Evolutionary conservation across 2,888 invertebrate species (phyloP), one percentile per base, ranked within the genome.

Genomic region (Drosophila algonquin): DNA sequence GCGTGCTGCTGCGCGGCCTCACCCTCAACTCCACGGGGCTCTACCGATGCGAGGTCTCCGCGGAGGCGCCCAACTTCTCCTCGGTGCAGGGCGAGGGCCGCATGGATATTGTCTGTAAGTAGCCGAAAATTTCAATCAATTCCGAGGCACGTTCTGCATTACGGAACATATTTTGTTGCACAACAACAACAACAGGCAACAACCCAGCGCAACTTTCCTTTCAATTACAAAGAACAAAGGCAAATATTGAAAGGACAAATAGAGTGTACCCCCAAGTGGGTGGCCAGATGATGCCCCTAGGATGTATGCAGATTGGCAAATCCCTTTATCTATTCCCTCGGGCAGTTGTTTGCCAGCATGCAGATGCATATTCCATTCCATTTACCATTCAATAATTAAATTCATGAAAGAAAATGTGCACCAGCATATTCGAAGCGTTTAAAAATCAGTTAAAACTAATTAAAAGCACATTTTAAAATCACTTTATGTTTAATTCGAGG

Each of bases 61-160:
- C 96, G 1, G 96, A 96, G 92, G 95, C 95, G 55, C 96, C 96
- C 8, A 95, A 95, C 77, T 96, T 96, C 90, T 94, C 95, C 3
- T 96, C 96, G 9, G 95, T 95, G 1, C 95, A 95, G 76, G 95
- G 94, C 55, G 96, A 96, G 91, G 95, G 95, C 40, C 94, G 95
- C 88, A 95, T 96, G 95, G 96, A 96, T 93, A 95, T 96, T 88
- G 95, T 96, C 84, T 95, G 96, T 96, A 94, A 95, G 96, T 95
- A 83, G 32, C 35, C 16, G 9, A 24, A 58, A 50, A 35, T 53
- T 21, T 50, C 67, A 68, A 76, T 76, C 72, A 70, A 70, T 76
- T 73, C 62, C 46, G 27, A 67, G 63, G 69, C 64, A 72, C 77
- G 76, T 60, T 70, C 60, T 50, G 44, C n/a, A 69, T 62, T 53